phyloP scores from a whole-genome alignment of 2,888 invertebrate genomes.

The Chymomyza caudatula region DNA sequence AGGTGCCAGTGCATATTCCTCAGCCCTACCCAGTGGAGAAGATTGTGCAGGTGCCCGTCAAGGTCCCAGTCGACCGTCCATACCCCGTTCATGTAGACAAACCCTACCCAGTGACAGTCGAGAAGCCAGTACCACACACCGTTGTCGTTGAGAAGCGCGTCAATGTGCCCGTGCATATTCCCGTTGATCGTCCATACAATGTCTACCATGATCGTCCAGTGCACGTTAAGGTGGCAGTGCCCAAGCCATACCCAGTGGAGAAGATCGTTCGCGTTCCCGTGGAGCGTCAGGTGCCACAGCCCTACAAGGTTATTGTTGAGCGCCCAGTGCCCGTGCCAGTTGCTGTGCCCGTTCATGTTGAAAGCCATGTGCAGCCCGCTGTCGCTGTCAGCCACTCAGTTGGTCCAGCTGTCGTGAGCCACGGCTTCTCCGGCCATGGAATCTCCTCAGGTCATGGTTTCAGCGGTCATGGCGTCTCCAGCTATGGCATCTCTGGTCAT shows the following conservation, averaged over 20 bases:
- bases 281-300: slow-evolving; percentile 83
- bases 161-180: slow-evolving; percentile 83
- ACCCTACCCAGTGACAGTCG: slow-evolving; percentile 83
- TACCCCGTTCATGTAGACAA: slow-evolving; percentile 81
- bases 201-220: neutral
- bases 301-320: slow-evolving; percentile 79
- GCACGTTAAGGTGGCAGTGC: slow-evolving; percentile 84
- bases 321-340: slow-evolving; percentile 82
- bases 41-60: slow-evolving; percentile 83
- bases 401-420: slow-evolving; percentile 52
- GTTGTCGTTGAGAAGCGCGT: slow-evolving; percentile 80
- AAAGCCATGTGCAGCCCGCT: slow-evolving; percentile 71
- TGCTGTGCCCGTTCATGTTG: slow-evolving; percentile 77
- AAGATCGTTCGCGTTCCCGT: slow-evolving; percentile 83
- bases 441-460: slow-evolving; percentile 21
- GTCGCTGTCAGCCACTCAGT: slow-evolving; percentile 51
- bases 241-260: slow-evolving; percentile 84
- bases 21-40: slow-evolving; percentile 81
- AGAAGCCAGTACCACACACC: slow-evolving; percentile 81
- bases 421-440: slow-evolving; percentile 27
- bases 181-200: slow-evolving; percentile 78
- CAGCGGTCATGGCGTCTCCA: slow-evolving; percentile 42
- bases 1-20: slow-evolving; percentile 81
- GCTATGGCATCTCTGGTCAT: slow-evolving; percentile 17
- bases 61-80: slow-evolving; percentile 83